Conservation (phyloP, 2,888 invertebrate genomes). For the Itoplectis maculator region DNA sequence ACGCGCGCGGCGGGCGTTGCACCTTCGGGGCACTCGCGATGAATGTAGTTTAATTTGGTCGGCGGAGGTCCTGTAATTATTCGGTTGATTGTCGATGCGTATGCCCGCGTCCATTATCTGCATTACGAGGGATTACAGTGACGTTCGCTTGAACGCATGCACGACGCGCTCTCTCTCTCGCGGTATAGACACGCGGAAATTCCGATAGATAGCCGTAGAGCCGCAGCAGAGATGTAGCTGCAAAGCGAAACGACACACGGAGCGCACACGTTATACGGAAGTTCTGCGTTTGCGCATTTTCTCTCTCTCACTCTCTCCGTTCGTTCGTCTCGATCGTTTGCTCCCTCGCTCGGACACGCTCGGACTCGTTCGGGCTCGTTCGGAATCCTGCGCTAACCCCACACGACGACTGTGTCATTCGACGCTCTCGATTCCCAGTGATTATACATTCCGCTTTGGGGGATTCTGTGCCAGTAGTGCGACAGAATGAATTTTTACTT, state of each 20-base stretch:
- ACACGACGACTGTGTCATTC: conserved; percentile 67
- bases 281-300: background rate
- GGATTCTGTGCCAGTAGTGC: conserved; percentile 73
- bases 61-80: conserved; percentile 78
- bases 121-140: conserved; percentile 81
- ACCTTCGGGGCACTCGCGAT: conserved; percentile 61
- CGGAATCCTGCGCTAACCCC: too few relatives aligned
- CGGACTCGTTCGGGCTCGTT: too few relatives aligned
- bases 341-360: background rate
- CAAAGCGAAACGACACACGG: conserved; percentile 25
- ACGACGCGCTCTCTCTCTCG: conserved; percentile 41
- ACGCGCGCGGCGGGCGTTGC: too few relatives aligned
- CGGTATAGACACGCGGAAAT: conserved; percentile 40
- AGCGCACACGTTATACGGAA: background rate
- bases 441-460: conserved; percentile 79
- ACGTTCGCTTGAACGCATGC: conserved; percentile 70
- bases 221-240: conserved; percentile 41
- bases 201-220: conserved; percentile 41
- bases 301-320: background rate
- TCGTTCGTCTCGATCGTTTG: too few relatives aligned
- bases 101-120: conserved; percentile 75
- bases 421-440: conserved; percentile 63
- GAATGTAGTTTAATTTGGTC: conserved; percentile 78
- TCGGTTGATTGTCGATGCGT: conserved; percentile 79
- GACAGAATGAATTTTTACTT: conserved; percentile 70